These are phyloP conservation scores for Mormyrus lacerda DNA, from an alignment of 2,113 vertebrate genomes.

Conservation along the genomic window DNA sequence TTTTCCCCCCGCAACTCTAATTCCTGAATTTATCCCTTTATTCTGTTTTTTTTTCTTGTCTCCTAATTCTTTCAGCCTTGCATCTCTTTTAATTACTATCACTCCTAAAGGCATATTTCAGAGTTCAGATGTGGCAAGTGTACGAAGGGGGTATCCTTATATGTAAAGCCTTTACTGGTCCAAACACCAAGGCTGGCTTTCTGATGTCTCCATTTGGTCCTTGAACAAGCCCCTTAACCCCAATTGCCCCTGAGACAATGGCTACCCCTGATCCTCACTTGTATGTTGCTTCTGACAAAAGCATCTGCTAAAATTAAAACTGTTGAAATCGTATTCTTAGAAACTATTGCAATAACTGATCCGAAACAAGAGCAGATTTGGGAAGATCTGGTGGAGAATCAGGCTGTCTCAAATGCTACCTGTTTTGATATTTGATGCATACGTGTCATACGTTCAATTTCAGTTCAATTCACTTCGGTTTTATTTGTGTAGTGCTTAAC, in stretches of 20 bases:
- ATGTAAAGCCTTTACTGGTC: background rate
- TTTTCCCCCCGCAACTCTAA: conserved; percentile 31
- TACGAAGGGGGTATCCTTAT: background rate
- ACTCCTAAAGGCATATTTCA: background rate
- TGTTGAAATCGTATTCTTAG: background rate
- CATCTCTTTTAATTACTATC: background rate
- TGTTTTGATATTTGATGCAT: background rate
- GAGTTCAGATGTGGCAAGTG: background rate
- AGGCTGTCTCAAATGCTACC: background rate
- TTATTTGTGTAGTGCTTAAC: too few relatives aligned
- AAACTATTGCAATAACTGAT: background rate
- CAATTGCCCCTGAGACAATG: background rate
- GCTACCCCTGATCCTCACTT: background rate
- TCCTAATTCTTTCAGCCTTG: background rate
- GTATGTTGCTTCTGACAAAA: background rate
- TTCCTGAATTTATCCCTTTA: background rate
- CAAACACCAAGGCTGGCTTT: background rate
- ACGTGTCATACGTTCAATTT: background rate
- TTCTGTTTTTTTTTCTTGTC: background rate
- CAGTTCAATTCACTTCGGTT: too few relatives aligned
- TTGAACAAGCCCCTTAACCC: background rate
- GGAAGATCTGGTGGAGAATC: background rate
- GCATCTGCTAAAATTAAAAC: background rate
- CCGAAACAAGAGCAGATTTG: background rate
- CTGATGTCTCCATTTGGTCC: background rate